A percentile compares a stretch with the other conserved stretches of the same genome.
Evolutionary conservation across 2,797 vertebrate species (phyloP).

Genomic region (Loriculus beryllinus): DNA sequence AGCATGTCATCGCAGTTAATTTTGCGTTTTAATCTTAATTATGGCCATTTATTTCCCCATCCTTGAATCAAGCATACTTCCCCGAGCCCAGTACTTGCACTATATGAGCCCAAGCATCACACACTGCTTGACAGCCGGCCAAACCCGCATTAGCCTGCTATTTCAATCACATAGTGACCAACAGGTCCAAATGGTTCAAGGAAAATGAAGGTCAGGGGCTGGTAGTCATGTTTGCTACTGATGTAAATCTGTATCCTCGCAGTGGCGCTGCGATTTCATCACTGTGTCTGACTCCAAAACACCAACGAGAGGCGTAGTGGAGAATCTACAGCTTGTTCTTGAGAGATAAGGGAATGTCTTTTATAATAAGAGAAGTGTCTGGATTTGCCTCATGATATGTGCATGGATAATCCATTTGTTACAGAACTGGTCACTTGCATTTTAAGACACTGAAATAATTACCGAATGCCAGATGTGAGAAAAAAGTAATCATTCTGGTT

Average conservation of each 20-base stretch:
- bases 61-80: background rate
- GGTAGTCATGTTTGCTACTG: background rate
- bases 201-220: background rate
- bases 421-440: background rate
- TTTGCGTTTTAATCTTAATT: background rate
- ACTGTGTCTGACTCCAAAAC: background rate
- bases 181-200: background rate
- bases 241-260: background rate
- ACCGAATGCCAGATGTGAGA: constrained; percentile 23
- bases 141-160: background rate
- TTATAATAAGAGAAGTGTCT: background rate
- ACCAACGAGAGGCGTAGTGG: background rate
- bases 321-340: background rate
- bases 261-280: background rate
- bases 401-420: constrained; percentile 49
- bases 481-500: constrained; percentile 24
- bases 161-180: background rate
- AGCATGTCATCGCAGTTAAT: background rate
- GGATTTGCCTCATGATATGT: background rate
- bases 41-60: background rate
- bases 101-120: background rate
- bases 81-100: background rate
- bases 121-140: background rate
- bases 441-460: constrained; percentile 44
- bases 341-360: background rate